These are phyloP conservation scores for Antedon mediterranea DNA, from an alignment of 53 echinoderm and acorn worm species.

Conservation along the genomic window DNA sequence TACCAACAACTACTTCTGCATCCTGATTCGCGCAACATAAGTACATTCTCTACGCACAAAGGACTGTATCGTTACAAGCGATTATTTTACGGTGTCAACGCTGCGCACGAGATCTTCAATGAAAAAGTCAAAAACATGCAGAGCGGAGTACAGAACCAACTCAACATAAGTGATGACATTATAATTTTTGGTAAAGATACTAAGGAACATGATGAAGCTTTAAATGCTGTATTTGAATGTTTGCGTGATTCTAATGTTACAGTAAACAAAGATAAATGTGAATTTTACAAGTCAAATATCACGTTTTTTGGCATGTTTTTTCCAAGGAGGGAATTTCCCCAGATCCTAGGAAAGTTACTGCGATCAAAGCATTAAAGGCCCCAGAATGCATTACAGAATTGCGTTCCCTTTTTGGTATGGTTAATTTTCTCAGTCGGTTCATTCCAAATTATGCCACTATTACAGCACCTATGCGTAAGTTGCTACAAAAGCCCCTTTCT, in stretches of 20 bases:
- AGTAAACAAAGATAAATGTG: background rate
- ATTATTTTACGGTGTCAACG: background rate
- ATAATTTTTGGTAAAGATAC: background rate
- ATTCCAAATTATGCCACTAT: background rate
- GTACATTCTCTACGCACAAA: background rate
- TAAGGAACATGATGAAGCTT: background rate
- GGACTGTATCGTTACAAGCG: background rate
- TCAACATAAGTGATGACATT: background rate
- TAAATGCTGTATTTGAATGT: background rate
- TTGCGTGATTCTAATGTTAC: background rate
- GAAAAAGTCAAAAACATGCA: background rate
- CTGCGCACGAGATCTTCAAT: background rate
- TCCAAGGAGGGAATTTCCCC: background rate
- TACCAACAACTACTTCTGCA: background rate
- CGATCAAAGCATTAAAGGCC: background rate
- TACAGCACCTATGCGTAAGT: background rate
- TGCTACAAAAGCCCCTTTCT: no score
- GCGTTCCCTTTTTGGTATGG: background rate
- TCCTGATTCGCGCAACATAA: background rate
- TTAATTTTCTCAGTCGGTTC: background rate
- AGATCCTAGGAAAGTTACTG: background rate
- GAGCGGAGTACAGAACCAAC: background rate
- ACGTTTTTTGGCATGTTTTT: background rate
- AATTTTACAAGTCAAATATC: background rate
- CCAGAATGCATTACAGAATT: background rate